phyloP scores from a whole-genome alignment of 2,888 invertebrate species.

The Yponomeuta sedellus region DNA sequence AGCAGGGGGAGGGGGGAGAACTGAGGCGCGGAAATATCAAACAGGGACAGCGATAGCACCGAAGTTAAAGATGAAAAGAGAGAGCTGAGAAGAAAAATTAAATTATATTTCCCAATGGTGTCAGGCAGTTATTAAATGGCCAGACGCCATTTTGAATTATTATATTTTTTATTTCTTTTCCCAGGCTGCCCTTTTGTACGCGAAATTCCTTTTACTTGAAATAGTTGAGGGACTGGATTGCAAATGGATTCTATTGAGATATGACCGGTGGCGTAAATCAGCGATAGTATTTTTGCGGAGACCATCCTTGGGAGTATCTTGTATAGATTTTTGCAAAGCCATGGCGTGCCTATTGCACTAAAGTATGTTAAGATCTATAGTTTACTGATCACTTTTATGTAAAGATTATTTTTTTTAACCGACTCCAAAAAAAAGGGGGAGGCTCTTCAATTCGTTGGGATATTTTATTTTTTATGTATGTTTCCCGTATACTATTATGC shows the following conservation, averaged over 20 bases:
- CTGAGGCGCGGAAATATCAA: slow-evolving; percentile 49
- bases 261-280: slow-evolving; percentile 46
- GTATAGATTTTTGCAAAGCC: not conserved
- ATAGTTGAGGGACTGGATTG: slow-evolving; percentile 61
- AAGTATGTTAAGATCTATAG: too few species aligned
- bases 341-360: too few species aligned
- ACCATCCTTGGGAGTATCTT: not conserved
- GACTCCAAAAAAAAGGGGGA: too few species aligned
- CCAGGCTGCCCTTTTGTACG: slow-evolving; percentile 64
- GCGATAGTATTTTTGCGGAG: slow-evolving; percentile 31
- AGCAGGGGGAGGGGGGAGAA: slow-evolving; percentile 34
- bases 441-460: too few species aligned
- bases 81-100: slow-evolving; percentile 66
- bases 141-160: slow-evolving; percentile 77
- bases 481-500: too few species aligned
- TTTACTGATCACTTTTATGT: too few species aligned
- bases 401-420: too few species aligned
- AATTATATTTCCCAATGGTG: slow-evolving; percentile 78
- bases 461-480: too few species aligned
- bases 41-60: slow-evolving; percentile 41
- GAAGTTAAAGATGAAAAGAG: slow-evolving; percentile 36
- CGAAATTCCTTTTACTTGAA: slow-evolving; percentile 68
- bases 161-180: slow-evolving; percentile 68
- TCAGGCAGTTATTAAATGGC: slow-evolving; percentile 78
- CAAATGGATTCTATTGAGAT: slow-evolving; percentile 52